Evolutionary conservation across 2,113 vertebrate species (phyloP).

Genomic region (Chloropsis cyanopogon): DNA sequence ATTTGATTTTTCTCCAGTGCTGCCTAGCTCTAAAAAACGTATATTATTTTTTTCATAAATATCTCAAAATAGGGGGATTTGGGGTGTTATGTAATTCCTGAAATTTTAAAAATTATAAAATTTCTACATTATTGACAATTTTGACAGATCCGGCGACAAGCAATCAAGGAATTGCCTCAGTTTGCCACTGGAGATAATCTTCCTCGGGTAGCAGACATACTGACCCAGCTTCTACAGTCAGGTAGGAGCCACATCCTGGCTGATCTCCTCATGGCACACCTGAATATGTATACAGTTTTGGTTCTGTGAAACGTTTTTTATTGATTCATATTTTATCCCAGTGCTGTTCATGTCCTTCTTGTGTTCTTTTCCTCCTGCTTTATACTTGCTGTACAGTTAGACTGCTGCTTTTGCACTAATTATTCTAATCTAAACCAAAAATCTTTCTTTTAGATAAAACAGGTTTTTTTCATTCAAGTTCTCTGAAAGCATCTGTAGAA

Average conservation of each 20-base stretch:
- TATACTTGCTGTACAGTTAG: background rate
- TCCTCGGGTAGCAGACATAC: constrained; percentile 92
- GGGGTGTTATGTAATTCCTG: background rate
- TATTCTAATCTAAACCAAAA: background rate
- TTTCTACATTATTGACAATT: background rate
- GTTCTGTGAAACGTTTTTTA: background rate
- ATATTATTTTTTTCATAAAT: background rate
- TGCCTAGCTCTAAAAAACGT: background rate
- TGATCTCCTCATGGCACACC: background rate
- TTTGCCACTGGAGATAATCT: constrained; percentile 97
- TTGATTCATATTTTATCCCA: background rate
- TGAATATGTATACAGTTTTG: background rate
- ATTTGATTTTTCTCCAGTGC: background rate
- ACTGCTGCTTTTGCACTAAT: background rate
- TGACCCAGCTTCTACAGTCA: constrained; percentile 95
- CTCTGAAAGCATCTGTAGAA: background rate
- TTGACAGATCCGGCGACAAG: constrained; percentile 90
- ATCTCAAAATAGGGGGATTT: fast-evolving
- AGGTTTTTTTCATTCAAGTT: background rate
- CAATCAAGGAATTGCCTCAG: constrained; percentile 95
- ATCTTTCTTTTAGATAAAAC: background rate
- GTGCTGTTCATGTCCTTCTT: background rate
- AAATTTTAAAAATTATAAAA: background rate
- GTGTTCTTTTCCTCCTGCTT: background rate
- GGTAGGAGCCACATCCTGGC: constrained; percentile 68